A percentile compares a stretch with the other conserved stretches of the same genome.
These are phyloP conservation scores for Pogonus chalceus DNA, from an alignment of 1,140 invertebrate species.

Conservation along the genomic window DNA sequence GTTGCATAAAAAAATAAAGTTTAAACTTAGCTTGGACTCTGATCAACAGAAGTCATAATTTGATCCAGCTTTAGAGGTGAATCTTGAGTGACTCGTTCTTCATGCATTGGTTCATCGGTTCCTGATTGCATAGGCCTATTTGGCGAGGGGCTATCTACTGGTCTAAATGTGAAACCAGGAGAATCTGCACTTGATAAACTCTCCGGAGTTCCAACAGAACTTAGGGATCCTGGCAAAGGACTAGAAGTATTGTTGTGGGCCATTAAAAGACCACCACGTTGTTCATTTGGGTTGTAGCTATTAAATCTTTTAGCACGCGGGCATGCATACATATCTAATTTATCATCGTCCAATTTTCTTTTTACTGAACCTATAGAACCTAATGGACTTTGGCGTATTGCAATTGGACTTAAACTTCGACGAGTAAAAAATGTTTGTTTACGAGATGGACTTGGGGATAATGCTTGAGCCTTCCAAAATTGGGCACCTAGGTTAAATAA, in stretches of 20 bases:
- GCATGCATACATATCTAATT: constrained; percentile 35
- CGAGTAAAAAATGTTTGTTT: constrained; percentile 57
- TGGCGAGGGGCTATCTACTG: constrained; percentile 42
- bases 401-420: constrained; percentile 73
- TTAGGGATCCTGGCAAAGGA: constrained; percentile 45
- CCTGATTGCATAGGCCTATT: constrained; percentile 24
- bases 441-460: constrained; percentile 73
- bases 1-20: not conserved
- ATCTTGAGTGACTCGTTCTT: not conserved
- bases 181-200: constrained; percentile 50
- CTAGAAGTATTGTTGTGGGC: constrained; percentile 34
- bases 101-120: constrained; percentile 32
- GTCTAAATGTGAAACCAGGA: constrained; percentile 44
- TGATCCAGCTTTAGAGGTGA: not conserved
- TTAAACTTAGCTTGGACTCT: not conserved
- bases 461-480: constrained; percentile 26
- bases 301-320: constrained; percentile 45
- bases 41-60: constrained; percentile 5
- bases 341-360: constrained; percentile 63
- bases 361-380: constrained; percentile 58
- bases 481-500: constrained; percentile 31
- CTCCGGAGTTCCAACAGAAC: constrained; percentile 48
- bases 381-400: constrained; percentile 62
- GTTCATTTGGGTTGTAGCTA: constrained; percentile 23
- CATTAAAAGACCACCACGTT: constrained; percentile 33